Conservation (phyloP, 2,113 vertebrate genomes). For the Fulmarus glacialis region DNA sequence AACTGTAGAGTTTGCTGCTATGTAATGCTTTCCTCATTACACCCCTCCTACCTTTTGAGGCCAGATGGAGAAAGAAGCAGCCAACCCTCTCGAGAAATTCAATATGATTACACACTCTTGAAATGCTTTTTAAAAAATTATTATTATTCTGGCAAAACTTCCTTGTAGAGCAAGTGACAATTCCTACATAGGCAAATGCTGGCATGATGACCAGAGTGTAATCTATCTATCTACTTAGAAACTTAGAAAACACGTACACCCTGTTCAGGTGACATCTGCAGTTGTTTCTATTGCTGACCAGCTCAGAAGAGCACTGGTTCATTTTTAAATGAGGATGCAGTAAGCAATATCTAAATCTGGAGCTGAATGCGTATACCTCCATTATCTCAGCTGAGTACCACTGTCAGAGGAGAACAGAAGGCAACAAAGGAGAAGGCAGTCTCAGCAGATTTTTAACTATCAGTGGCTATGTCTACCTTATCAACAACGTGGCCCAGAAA, state of each 20-base stretch:
- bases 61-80: neutral
- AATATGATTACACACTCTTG: neutral
- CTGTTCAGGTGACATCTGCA: neutral
- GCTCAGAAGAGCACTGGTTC: neutral
- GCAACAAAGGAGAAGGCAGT: neutral
- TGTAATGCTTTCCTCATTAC: neutral
- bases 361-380: neutral
- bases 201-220: neutral
- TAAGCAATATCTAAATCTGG: neutral
- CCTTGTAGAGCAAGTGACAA: neutral
- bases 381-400: neutral
- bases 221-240: neutral
- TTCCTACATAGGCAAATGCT: neutral
- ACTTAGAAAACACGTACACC: neutral
- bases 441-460: neutral
- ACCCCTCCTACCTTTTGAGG: neutral
- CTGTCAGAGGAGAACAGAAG: neutral
- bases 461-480: fast-evolving
- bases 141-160: neutral
- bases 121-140: neutral
- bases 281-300: neutral
- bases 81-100: neutral
- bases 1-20: neutral
- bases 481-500: neutral
- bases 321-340: neutral